Evolutionary conservation across 64 coral and sea anemone species (phyloP).

Genomic region (Exaiptasia diaphana): DNA sequence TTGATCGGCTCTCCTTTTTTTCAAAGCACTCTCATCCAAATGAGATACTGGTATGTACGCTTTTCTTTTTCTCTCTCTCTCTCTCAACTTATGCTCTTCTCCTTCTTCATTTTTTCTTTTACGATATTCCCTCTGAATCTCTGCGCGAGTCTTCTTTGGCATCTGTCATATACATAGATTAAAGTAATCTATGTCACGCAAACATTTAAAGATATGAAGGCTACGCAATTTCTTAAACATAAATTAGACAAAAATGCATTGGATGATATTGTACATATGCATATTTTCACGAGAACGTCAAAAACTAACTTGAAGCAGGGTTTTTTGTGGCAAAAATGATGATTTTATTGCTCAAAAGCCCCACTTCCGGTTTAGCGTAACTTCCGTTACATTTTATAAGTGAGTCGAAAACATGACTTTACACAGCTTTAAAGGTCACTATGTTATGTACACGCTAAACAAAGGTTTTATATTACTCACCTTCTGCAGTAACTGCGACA

Average conservation of each 20-base stretch:
- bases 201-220: not conserved
- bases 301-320: not conserved
- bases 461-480: too few species aligned
- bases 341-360: not conserved
- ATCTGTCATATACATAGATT: not conserved
- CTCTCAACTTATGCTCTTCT: not conserved
- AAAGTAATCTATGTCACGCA: not conserved
- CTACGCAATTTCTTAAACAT: not conserved
- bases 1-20: not conserved
- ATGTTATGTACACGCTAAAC: too few species aligned
- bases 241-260: not conserved
- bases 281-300: not conserved
- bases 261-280: not conserved
- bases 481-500: too few species aligned
- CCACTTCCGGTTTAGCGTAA: too few species aligned
- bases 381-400: too few species aligned
- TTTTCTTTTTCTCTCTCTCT: not conserved
- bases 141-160: not conserved
- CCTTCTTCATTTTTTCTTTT: not conserved
- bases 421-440: too few species aligned
- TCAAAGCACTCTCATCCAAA: not conserved
- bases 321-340: not conserved
- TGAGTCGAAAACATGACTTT: too few species aligned
- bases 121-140: slow-evolving; percentile 6
- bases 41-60: not conserved